A percentile compares a stretch with the other conserved stretches of the same genome.
Conservation (phyloP, 2,113 vertebrate species). For the Chaetodon auriga region DNA sequence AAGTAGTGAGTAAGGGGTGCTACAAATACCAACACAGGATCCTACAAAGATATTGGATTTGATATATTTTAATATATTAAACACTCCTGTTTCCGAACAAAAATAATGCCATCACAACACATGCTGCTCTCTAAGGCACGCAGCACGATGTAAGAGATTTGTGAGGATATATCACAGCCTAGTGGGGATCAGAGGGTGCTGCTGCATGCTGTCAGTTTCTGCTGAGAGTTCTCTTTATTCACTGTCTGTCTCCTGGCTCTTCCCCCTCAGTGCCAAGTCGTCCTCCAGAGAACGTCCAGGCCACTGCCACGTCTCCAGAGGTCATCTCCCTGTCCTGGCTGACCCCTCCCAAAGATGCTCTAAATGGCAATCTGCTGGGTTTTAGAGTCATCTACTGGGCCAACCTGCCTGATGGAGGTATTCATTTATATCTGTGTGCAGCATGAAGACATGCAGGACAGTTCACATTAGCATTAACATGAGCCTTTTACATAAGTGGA, state of each 20-base stretch:
- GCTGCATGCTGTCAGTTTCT: not conserved
- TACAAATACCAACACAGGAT: not conserved
- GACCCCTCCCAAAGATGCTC: slow-evolving; percentile 93
- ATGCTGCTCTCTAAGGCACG: not conserved
- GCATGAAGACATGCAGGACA: not conserved
- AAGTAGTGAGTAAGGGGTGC: not conserved
- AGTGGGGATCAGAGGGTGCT: slow-evolving; percentile 66
- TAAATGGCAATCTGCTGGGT: slow-evolving; percentile 97
- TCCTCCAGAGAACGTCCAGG: slow-evolving; percentile 96
- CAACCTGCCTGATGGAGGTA: slow-evolving; percentile 98
- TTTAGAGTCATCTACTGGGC: slow-evolving; percentile 99
- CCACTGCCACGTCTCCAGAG: slow-evolving; percentile 93
- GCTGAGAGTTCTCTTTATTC: not conserved
- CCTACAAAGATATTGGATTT: not conserved
- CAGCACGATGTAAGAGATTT: not conserved
- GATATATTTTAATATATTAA: not conserved
- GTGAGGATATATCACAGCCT: slow-evolving; percentile 65
- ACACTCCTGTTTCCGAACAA: not conserved
- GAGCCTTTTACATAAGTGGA: too few species aligned
- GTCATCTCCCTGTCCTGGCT: slow-evolving; percentile 97
- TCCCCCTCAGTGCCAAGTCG: slow-evolving; percentile 91
- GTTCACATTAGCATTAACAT: not conserved
- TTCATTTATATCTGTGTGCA: not conserved
- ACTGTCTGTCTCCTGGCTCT: not conserved
- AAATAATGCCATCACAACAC: not conserved